A percentile compares a stretch with the other conserved stretches of the same genome.
Conservation (phyloP, 2,888 invertebrate species). For the Apoderus coryli region DNA sequence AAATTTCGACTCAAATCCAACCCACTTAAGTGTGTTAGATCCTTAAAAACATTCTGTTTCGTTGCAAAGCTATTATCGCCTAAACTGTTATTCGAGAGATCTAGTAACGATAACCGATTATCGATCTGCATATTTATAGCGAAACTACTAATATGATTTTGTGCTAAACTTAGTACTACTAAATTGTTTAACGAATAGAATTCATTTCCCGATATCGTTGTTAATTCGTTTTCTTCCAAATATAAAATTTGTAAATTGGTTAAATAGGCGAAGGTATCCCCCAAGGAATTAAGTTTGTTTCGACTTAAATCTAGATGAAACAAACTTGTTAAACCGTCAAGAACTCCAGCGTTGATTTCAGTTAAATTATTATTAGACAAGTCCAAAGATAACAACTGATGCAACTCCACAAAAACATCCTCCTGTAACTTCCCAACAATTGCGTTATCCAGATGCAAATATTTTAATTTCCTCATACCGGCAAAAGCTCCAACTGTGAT, state of each 20-base stretch:
- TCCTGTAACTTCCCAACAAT: neutral
- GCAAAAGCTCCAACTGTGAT: neutral
- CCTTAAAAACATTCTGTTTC: neutral
- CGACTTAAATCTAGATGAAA: neutral
- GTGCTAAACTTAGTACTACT: neutral
- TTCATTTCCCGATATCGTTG: neutral
- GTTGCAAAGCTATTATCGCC: no score
- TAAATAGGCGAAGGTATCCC: neutral
- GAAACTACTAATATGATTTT: neutral
- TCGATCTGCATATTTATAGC: neutral
- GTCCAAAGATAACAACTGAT: neutral
- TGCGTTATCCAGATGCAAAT: neutral
- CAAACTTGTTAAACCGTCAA: neutral
- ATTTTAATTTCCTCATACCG: slow-evolving; percentile 1
- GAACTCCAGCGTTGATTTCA: neutral
- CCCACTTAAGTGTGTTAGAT: neutral
- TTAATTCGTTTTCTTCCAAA: slow-evolving; percentile 1
- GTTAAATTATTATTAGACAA: slow-evolving; percentile 1
- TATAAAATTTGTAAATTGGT: neutral
- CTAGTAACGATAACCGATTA: neutral
- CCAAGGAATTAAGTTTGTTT: neutral
- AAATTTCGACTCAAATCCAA: neutral
- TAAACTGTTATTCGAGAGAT: neutral
- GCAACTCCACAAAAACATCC: neutral
- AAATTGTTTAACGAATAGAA: neutral